These are phyloP conservation scores for Platycheirus rosarum DNA, from an alignment of 2,888 invertebrate species.

Conservation along the genomic window DNA sequence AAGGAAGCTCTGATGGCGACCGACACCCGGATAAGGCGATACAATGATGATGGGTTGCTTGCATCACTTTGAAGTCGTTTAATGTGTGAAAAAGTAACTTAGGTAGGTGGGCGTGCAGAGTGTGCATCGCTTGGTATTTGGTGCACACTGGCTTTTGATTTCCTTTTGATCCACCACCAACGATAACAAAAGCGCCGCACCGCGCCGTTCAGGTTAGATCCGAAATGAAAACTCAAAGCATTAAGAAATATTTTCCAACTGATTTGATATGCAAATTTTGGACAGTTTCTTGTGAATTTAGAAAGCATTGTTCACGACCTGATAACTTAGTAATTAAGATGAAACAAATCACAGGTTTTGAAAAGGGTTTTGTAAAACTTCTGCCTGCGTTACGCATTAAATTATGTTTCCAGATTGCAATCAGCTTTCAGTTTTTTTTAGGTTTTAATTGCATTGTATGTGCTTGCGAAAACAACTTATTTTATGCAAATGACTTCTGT, in stretches of 20 bases:
- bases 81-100: constrained; percentile 68
- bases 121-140: constrained; percentile 17
- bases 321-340: constrained; percentile 34
- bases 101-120: constrained; percentile 44
- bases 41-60: constrained; percentile 33
- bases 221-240: not conserved
- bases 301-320: constrained; percentile 31
- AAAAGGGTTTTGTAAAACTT: not conserved
- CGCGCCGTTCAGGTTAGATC: too few relatives aligned
- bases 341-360: too few relatives aligned
- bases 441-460: constrained; percentile 15
- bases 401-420: constrained; percentile 6
- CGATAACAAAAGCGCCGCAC: not conserved
- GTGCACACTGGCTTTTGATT: constrained; percentile 5
- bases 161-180: constrained; percentile 40
- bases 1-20: constrained; percentile 40
- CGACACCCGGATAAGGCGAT: constrained; percentile 25
- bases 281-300: constrained; percentile 23
- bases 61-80: constrained; percentile 69
- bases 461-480: too few relatives aligned
- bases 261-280: constrained; percentile 62
- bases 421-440: constrained; percentile 15
- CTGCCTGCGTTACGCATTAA: constrained; percentile 1
- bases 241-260: constrained; percentile 48
- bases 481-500: too few relatives aligned